Evolutionary conservation across 1,140 invertebrate species (phyloP).

Genomic region (Caenorhabditis remanei): DNA sequence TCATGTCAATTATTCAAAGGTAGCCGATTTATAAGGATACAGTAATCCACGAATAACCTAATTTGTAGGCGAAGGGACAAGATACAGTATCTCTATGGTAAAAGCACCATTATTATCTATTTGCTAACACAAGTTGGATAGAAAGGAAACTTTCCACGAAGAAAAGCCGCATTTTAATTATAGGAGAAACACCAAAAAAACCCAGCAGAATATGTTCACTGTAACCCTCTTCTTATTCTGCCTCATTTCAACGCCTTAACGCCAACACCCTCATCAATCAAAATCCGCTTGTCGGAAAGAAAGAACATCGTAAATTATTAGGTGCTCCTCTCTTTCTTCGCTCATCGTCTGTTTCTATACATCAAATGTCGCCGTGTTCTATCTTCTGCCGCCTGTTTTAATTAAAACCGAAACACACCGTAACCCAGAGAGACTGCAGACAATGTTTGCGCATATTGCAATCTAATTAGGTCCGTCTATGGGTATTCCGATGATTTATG

Average conservation of each 20-base stretch:
- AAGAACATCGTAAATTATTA: conserved; percentile 47
- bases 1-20: not conserved
- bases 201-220: not conserved
- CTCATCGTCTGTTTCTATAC: conserved; percentile 48
- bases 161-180: not conserved
- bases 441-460: conserved; percentile 53
- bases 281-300: conserved; percentile 28
- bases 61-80: not conserved
- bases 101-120: no score
- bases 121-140: no score
- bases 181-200: not conserved
- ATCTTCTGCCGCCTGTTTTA: conserved; percentile 30
- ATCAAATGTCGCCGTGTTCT: conserved; percentile 47
- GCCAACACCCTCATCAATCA: conserved; percentile 27
- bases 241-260: conserved; percentile 24
- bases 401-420: not conserved
- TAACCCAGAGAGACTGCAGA: not conserved
- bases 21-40: not conserved
- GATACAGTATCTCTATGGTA: no score
- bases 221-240: not conserved
- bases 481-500: conserved; percentile 46
- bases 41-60: not conserved
- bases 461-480: conserved; percentile 47
- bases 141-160: no score
- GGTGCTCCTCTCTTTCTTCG: conserved; percentile 3